Conservation (phyloP, 2,113 vertebrate genomes). For the Amblyopsis rosae region DNA sequence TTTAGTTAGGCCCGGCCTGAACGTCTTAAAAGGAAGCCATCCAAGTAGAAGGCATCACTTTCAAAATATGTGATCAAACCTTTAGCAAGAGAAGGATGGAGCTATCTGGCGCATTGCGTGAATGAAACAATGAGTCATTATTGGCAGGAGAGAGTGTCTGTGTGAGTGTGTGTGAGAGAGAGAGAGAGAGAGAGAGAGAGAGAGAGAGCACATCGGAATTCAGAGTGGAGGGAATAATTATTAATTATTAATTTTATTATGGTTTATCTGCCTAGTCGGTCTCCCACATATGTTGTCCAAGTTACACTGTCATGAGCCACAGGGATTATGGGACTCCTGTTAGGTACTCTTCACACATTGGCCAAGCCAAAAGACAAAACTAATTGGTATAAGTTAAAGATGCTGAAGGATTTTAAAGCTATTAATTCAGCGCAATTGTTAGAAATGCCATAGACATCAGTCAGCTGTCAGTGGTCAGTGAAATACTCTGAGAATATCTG, state of each 20-base stretch:
- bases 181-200: conserved; percentile 10
- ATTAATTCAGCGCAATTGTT: too few species aligned
- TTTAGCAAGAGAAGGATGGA: conserved; percentile 64
- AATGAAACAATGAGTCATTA: conserved; percentile 76
- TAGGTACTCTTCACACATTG: too few species aligned
- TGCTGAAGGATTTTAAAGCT: too few species aligned
- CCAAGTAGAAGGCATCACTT: conserved; percentile 63
- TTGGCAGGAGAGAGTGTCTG: conserved; percentile 31
- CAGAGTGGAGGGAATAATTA: conserved; percentile 57
- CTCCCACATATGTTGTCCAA: too few species aligned
- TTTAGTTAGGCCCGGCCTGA: conserved; percentile 40
- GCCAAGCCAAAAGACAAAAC: too few species aligned
- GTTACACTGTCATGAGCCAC: too few species aligned
- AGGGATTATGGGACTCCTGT: too few species aligned
- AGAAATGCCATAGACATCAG: too few species aligned
- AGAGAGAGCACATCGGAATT: conserved; percentile 54
- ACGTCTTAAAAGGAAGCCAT: conserved; percentile 63
- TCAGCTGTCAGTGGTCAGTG: too few species aligned
- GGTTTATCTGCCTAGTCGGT: too few species aligned
- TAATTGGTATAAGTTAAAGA: too few species aligned
- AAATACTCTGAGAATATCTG: not conserved
- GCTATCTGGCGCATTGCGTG: conserved; percentile 67
- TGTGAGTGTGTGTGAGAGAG: conserved; percentile 10
- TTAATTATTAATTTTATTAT: too few species aligned
- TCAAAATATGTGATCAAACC: conserved; percentile 76